A percentile compares a stretch with the other conserved stretches of the same genome.
phyloP scores from a whole-genome alignment of 1,140 invertebrate genomes.

The Harpegnathos saltator region DNA sequence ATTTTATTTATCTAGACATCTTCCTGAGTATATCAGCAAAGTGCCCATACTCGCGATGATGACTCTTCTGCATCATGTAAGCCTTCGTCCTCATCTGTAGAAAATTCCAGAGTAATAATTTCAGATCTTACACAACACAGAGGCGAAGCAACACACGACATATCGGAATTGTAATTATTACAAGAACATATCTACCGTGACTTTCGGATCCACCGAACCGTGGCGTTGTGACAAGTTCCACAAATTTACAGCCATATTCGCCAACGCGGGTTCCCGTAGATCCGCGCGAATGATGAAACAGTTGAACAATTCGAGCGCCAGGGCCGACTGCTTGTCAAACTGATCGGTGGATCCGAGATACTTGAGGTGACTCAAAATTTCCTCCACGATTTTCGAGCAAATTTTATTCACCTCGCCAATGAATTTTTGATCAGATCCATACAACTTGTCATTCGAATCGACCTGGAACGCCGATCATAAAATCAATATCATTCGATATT shows the following conservation, averaged over 20 bases:
- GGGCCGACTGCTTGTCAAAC: slow-evolving; percentile 88
- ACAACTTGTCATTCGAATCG: slow-evolving; percentile 97
- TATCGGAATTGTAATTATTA: background rate
- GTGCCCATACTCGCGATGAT: slow-evolving; percentile 76
- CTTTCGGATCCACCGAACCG: slow-evolving; percentile 85
- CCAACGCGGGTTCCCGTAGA: slow-evolving; percentile 87
- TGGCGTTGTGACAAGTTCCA: slow-evolving; percentile 92
- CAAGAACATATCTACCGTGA: slow-evolving; percentile 79
- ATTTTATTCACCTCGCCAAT: slow-evolving; percentile 93
- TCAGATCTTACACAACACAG: background rate
- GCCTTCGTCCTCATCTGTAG: slow-evolving; percentile 77
- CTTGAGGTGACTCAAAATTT: slow-evolving; percentile 92
- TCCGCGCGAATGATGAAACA: slow-evolving; percentile 90
- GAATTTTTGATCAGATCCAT: slow-evolving; percentile 95
- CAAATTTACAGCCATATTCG: slow-evolving; percentile 90
- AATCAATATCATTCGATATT: slow-evolving; percentile 44
- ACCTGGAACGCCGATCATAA: slow-evolving; percentile 89
- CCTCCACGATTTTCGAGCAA: slow-evolving; percentile 91
- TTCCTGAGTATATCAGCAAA: slow-evolving; percentile 79
- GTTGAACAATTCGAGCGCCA: slow-evolving; percentile 91
- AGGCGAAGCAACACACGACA: background rate
- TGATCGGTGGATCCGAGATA: slow-evolving; percentile 87
- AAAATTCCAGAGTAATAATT: slow-evolving; percentile 28
- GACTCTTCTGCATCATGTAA: slow-evolving; percentile 79
- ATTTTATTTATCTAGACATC: slow-evolving; percentile 68